Conservation (phyloP, 2,888 invertebrate species). For the Eilema depressum region DNA sequence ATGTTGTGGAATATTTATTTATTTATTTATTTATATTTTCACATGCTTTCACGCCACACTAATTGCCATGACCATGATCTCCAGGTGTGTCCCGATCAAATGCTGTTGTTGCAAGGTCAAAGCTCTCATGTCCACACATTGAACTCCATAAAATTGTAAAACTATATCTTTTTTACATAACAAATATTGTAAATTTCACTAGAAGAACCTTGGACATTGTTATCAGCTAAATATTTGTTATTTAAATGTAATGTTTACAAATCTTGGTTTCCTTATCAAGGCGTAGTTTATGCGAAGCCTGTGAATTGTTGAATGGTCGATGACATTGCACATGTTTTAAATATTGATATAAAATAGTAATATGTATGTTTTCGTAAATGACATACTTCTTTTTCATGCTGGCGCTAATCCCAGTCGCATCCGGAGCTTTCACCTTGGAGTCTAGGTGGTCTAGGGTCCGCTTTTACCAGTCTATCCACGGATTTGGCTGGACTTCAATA, state of each 20-base stretch:
- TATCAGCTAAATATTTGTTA: conserved; percentile 7
- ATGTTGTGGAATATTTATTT: too few species aligned
- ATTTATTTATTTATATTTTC: too few species aligned
- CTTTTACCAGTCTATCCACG: too few species aligned
- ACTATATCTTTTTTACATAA: background rate
- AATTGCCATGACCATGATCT: background rate
- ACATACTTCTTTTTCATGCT: too few species aligned
- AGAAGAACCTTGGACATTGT: background rate
- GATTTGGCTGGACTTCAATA: too few species aligned
- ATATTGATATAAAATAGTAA: background rate
- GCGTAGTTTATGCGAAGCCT: background rate
- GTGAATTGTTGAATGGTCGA: background rate
- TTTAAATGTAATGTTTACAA: conserved; percentile 4
- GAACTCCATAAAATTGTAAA: background rate
- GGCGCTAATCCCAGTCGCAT: too few species aligned
- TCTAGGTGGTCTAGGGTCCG: too few species aligned
- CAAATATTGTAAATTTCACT: background rate
- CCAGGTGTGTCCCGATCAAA: background rate
- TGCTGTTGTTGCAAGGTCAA: background rate
- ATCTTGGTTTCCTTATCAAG: conserved; percentile 13
- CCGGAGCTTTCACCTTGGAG: too few species aligned
- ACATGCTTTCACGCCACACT: background rate
- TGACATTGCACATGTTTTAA: background rate
- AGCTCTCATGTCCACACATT: background rate
- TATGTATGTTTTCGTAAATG: background rate